Evolutionary conservation across 1,140 invertebrate species (phyloP).

Genomic region (Ephestia elutella): DNA sequence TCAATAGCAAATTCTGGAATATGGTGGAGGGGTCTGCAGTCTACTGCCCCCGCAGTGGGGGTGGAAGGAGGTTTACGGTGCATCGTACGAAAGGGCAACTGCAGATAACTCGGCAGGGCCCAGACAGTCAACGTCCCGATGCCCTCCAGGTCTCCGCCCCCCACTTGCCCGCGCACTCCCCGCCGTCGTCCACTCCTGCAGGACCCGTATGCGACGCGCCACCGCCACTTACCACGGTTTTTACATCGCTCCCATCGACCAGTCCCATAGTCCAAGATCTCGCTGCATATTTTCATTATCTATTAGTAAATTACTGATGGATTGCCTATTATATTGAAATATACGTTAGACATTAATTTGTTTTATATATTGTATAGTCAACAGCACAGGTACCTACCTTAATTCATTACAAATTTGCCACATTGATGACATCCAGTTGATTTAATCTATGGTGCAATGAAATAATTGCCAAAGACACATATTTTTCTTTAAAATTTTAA

Average conservation of each 20-base stretch:
- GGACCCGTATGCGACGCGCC: constrained; percentile 61
- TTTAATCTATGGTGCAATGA: no score
- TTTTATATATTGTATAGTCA: no score
- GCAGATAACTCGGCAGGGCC: constrained; percentile 64
- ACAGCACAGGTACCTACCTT: no score
- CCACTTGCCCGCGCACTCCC: constrained; percentile 19
- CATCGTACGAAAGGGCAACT: constrained; percentile 72
- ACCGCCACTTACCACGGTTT: constrained; percentile 51
- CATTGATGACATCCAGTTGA: no score
- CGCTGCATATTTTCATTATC: neutral
- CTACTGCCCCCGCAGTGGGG: constrained; percentile 48
- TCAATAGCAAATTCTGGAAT: constrained; percentile 61
- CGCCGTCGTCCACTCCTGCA: constrained; percentile 26
- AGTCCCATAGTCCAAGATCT: constrained; percentile 5
- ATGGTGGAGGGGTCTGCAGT: constrained; percentile 50
- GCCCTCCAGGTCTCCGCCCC: constrained; percentile 26
- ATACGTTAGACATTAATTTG: no score
- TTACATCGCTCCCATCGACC: constrained; percentile 45
- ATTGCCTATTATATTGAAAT: no score
- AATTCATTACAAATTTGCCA: no score
- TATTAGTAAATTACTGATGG: no score
- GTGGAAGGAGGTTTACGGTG: constrained; percentile 65
- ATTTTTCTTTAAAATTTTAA: no score
- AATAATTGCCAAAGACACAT: no score
- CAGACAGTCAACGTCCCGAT: constrained; percentile 65